Base-by-base conservation (phyloP, 1,140 invertebrate species). In the Aphis gossypii region DNA sequence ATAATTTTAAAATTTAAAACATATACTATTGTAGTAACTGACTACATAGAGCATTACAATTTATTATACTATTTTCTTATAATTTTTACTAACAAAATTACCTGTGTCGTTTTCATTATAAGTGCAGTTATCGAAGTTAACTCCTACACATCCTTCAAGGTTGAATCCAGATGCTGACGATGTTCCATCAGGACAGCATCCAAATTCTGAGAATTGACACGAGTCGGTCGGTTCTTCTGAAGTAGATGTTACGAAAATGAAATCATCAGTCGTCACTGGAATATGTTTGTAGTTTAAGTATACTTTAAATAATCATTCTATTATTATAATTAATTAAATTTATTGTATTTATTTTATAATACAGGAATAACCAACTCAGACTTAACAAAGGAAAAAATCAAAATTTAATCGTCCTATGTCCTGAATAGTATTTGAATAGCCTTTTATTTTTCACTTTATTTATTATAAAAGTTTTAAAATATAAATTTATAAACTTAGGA, bases 161-260 rank as follows among this genome's bases (percentile, higher is more conserved):
- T 96, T 95, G 51, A 96, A 95, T 41, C 97, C 97, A n/a, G 94
- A 94, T 18, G 97, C 96, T 51, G 96, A 94, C 0, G 96, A 96
- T 56, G 96, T 95, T 23, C 96, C 96, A 95, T 97, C 97, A 8
- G 96, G 96, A 95, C 97, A 97, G 94, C 97, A 97, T 87, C 97
- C 97, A 95, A 96, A 96, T 94, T 96, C 96, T 90, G 46, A 94
- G 35, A 90, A 41, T 44, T 83, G 30, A 51, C 93, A 94, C 1
- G 60, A 76, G 44, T 68, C 93, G 9, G 8, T 35, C 8, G 86
- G 90, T 46, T 51, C 25, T 56, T 94, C 93, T 41, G 68, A 44
- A 86, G 92, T 93, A 38, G 92, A 56, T 51, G 90, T 44, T 23
- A 92, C 9, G 2, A n/a, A 20, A 30, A 92, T 92, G 30, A 83